Base-by-base conservation (phyloP, 1,140 invertebrate species). In the Rhyacophila brunnea region DNA sequence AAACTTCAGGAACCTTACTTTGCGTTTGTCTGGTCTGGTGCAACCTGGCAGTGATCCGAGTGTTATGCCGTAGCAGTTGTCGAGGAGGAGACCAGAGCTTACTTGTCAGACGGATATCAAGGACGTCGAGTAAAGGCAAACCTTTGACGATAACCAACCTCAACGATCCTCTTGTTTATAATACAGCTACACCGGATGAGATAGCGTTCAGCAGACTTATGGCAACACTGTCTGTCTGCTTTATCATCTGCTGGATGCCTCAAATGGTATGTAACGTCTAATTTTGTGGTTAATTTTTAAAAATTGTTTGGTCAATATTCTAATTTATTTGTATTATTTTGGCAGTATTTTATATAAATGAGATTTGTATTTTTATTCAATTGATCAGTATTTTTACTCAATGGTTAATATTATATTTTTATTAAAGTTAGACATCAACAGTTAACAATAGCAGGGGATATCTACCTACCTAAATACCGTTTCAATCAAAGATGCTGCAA, bases 171-270 rank as follows among this genome's bases (percentile, higher is more conserved):
- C 60, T 65, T 6, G 46, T 61, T 19, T 65, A 75, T 67, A 79
- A 78, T 54, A 79, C 81, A 7, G 81, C 87, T 52, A 91, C 89
- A 0, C 80, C 83, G 0, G 90, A 92, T 68, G 91, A 93, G 73
- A 81, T 90, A 45, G 88, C 89, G 38, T 93, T 93, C 73, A 89
- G 90, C 38, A 83, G 87, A 63, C 78, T 92, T 1, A 93, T 93
- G 91, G 85, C 87, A 0, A 82, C 90, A 4, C 80, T 93, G 1
- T 91, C 89, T 42, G 84, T 92, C 38, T 85, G 89, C 2, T 92
- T 92, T 67, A 86, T 93, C 44, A 75, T 89, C 1, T 93, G 90
- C 68, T 93, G 91, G 91, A 82, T 91, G 75, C 91, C 91, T 1
- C 90, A 93, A 73, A 87, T 93, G 88, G 91, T 92, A 70, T 46